These are phyloP conservation scores for Elmis aenea DNA, from an alignment of 2,888 invertebrate genomes.

Conservation along the genomic window DNA sequence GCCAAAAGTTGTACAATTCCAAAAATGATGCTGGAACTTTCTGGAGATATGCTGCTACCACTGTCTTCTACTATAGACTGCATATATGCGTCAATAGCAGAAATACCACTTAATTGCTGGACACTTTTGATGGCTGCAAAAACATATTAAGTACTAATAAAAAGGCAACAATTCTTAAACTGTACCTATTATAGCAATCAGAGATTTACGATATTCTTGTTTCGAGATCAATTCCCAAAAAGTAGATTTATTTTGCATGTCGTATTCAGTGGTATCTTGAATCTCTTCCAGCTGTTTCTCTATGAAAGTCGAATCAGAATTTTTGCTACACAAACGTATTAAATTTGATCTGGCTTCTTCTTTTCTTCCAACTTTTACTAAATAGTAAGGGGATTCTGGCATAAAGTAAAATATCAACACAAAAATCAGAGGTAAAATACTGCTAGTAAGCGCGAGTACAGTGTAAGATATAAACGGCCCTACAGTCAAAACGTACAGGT, in stretches of 20 bases:
- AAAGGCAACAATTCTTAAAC: no score
- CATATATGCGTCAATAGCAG: slow-evolving; percentile 57
- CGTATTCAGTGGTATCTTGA: slow-evolving; percentile 37
- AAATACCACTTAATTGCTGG: slow-evolving; percentile 57
- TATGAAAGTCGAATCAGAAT: slow-evolving; percentile 31
- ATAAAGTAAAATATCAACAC: slow-evolving; percentile 42
- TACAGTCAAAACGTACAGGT: slow-evolving; percentile 40
- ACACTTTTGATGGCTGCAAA: slow-evolving; percentile 52
- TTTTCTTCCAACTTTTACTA: slow-evolving; percentile 38
- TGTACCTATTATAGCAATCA: slow-evolving; percentile 50
- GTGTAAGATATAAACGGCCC: slow-evolving; percentile 43
- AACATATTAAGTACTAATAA: no score
- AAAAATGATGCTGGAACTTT: slow-evolving; percentile 54
- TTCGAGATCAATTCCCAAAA: slow-evolving; percentile 37
- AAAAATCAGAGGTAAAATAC: slow-evolving; percentile 39
- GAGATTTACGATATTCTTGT: slow-evolving; percentile 28
- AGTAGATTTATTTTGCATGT: slow-evolving; percentile 38
- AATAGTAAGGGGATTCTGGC: slow-evolving; percentile 48
- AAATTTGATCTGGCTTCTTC: slow-evolving; percentile 38
- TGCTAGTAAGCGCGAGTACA: slow-evolving; percentile 36
- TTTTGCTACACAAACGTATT: slow-evolving; percentile 11
- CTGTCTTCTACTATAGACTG: slow-evolving; percentile 56
- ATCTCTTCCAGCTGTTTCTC: slow-evolving; percentile 25
- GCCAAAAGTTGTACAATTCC: slow-evolving; percentile 55
- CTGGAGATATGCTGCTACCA: slow-evolving; percentile 50